Conservation (phyloP, 2,797 vertebrate genomes). For the Centropyge bicolor region DNA sequence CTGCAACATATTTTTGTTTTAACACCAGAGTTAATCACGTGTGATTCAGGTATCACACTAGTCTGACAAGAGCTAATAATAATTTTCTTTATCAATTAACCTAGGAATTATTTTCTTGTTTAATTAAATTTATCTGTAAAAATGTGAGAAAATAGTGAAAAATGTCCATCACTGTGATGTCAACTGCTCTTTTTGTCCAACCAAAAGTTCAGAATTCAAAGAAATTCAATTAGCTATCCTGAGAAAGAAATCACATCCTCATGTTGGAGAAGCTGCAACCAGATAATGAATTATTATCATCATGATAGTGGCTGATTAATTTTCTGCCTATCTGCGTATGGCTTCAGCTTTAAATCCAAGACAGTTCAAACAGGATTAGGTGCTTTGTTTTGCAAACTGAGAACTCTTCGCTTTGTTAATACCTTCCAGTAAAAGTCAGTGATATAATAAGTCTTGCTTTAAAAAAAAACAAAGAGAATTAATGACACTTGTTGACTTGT, state of each 20-base stretch:
- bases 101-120: not conserved
- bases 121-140: not conserved
- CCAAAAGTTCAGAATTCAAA: not conserved
- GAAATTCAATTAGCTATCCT: not conserved
- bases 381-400: not conserved
- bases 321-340: not conserved
- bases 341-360: not conserved
- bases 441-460: not conserved
- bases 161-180: not conserved
- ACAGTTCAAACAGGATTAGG: not conserved
- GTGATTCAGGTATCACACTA: not conserved
- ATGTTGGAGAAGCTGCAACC: not conserved
- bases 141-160: not conserved
- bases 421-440: not conserved
- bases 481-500: slow-evolving; percentile 8
- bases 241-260: not conserved
- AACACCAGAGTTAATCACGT: not conserved
- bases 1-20: not conserved
- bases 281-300: not conserved
- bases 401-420: not conserved
- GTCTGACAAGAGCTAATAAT: not conserved
- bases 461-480: not conserved
- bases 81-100: not conserved
- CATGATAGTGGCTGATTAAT: not conserved
- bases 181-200: not conserved